A percentile compares a stretch with the other conserved stretches of the same genome.
These are phyloP conservation scores for Brachionus rotundiformis DNA, from an alignment of 1,140 invertebrate genomes.

Conservation along the genomic window DNA sequence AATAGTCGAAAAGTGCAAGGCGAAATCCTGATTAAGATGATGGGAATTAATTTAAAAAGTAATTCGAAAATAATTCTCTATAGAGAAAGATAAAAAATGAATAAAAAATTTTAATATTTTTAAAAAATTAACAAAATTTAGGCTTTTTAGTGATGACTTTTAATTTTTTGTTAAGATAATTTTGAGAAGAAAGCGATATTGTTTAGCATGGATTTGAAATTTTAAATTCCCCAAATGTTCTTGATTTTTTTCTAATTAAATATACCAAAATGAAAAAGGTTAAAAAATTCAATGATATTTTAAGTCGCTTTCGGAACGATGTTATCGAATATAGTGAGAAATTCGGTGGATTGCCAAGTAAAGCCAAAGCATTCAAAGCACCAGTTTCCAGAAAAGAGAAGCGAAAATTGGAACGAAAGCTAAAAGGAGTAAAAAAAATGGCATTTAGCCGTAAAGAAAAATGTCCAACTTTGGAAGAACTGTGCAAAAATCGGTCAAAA, in stretches of 20 bases:
- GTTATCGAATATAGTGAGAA: slow-evolving; percentile 29
- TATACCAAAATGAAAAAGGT: neutral
- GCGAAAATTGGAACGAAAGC: slow-evolving; percentile 36
- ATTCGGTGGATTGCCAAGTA: neutral
- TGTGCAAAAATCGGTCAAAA: neutral
- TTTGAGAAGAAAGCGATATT: no score
- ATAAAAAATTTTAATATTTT: no score
- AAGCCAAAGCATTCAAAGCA: neutral
- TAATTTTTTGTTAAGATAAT: neutral
- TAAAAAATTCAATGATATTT: slow-evolving; percentile 34
- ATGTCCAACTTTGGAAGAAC: neutral
- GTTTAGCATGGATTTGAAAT: neutral
- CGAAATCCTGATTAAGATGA: no score
- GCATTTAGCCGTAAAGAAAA: slow-evolving; percentile 21
- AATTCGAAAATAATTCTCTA: no score
- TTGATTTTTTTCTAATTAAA: neutral
- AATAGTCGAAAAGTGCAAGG: no score
- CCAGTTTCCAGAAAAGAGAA: slow-evolving; percentile 29
- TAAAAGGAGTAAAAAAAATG: slow-evolving; percentile 23
- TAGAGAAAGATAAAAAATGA: no score
- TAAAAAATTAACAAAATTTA: neutral
- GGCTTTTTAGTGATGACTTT: no score
- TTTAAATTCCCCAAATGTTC: neutral
- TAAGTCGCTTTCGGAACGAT: slow-evolving; percentile 36
- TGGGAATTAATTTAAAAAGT: no score